phyloP scores from a whole-genome alignment of 2,888 invertebrate species.

The Hydraecia micacea region DNA sequence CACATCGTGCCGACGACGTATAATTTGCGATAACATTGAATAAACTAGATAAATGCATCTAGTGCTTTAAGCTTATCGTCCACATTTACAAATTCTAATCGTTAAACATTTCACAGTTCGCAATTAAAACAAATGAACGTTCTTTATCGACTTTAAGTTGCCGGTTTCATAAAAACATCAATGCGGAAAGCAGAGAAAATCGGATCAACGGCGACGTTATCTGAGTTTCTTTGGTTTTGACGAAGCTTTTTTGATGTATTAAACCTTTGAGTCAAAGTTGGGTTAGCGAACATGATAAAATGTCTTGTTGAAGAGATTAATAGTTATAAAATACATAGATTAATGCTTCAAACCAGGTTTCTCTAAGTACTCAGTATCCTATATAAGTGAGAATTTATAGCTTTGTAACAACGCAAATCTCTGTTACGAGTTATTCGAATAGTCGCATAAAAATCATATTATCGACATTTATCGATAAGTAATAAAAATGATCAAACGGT shows the following conservation, averaged over 20 bases:
- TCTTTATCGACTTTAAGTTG: slow-evolving; percentile 29
- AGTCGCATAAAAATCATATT: slow-evolving; percentile 42
- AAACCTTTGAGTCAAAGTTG: slow-evolving; percentile 44
- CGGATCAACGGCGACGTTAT: slow-evolving; percentile 41
- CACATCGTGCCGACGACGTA: slow-evolving; percentile 64
- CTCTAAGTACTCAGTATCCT: slow-evolving; percentile 27
- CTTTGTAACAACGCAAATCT: slow-evolving; percentile 26
- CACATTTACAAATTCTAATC: slow-evolving; percentile 45
- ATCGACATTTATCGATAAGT: slow-evolving; percentile 52
- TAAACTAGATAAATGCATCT: slow-evolving; percentile 63
- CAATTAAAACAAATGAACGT: slow-evolving; percentile 53
- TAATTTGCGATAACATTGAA: slow-evolving; percentile 67
- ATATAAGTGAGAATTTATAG: slow-evolving; percentile 36
- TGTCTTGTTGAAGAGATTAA: slow-evolving; percentile 34
- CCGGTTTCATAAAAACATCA: slow-evolving; percentile 46
- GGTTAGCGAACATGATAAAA: slow-evolving; percentile 41
- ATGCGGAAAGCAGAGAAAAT: slow-evolving; percentile 36
- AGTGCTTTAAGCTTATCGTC: slow-evolving; percentile 57
- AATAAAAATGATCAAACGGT: slow-evolving; percentile 55
- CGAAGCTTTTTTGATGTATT: slow-evolving; percentile 39
- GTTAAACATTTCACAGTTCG: slow-evolving; percentile 45
- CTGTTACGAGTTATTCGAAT: slow-evolving; percentile 31
- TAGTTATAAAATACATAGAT: slow-evolving; percentile 38
- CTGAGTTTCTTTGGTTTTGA: slow-evolving; percentile 42
- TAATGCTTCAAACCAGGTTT: slow-evolving; percentile 19